A percentile compares a stretch with the other conserved stretches of the same genome.
Conservation (phyloP, 2,797 vertebrate species). For the Cephalopachus bancanus region DNA sequence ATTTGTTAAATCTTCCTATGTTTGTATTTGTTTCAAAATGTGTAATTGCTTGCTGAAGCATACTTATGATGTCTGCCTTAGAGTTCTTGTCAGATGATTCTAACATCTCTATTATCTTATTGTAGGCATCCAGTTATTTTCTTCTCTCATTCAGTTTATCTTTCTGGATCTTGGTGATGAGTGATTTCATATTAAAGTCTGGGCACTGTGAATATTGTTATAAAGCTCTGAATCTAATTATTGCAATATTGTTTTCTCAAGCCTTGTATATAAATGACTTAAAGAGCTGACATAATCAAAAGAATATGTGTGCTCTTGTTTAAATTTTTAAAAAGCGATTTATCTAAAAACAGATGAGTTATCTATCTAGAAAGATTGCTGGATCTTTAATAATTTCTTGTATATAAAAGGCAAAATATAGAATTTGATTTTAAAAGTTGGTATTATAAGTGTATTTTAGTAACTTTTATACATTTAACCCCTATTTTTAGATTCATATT, state of each 20-base stretch:
- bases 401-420: not conserved
- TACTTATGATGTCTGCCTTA: not conserved
- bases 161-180: not conserved
- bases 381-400: slow-evolving; percentile 2
- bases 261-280: not conserved
- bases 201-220: not conserved
- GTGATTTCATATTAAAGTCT: not conserved
- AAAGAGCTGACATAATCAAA: not conserved
- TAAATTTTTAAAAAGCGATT: slow-evolving; percentile 13
- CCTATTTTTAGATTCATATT: slow-evolving; percentile 53
- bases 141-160: not conserved
- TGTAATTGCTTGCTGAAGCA: not conserved
- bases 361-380: not conserved
- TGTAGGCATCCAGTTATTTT: not conserved
- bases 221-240: not conserved
- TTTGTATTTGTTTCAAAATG: not conserved
- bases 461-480: slow-evolving; percentile 5
- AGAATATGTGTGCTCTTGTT: not conserved
- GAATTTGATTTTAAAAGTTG: not conserved
- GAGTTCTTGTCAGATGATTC: not conserved
- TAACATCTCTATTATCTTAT: not conserved
- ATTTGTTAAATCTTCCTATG: not conserved
- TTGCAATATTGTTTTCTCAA: not conserved
- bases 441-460: slow-evolving; percentile 57
- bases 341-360: not conserved